phyloP scores from a whole-genome alignment of 2,888 invertebrate species.

The Sturmia bella region DNA sequence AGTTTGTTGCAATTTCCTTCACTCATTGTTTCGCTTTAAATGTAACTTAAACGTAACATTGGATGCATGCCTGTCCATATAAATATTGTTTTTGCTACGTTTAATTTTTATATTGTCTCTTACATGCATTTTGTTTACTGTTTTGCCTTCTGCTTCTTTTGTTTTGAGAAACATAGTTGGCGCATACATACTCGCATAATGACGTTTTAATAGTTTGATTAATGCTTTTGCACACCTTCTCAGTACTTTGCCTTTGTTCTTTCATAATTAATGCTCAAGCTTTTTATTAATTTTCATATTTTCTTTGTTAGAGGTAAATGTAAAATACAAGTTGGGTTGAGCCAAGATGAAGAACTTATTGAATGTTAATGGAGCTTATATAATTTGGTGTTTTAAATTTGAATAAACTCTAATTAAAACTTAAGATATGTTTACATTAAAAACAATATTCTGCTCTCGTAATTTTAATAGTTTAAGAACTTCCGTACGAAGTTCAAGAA shows the following conservation, averaged over 20 bases:
- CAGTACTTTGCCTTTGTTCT: conserved; percentile 47
- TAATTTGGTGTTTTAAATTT: conserved; percentile 61
- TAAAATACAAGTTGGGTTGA: conserved; percentile 40
- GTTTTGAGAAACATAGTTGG: conserved; percentile 57
- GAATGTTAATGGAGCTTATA: conserved; percentile 63
- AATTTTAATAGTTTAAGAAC: conserved; percentile 6
- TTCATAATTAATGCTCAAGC: conserved; percentile 39
- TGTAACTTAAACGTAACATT: neutral
- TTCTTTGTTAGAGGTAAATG: conserved; percentile 12
- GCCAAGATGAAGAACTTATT: conserved; percentile 41
- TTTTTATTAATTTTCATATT: conserved; percentile 31
- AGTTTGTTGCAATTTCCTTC: too few species aligned
- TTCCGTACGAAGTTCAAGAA: neutral
- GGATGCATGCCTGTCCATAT: conserved; percentile 33
- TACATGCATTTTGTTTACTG: conserved; percentile 17
- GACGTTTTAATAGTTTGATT: conserved; percentile 78
- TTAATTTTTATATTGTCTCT: conserved; percentile 2
- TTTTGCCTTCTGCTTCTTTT: conserved; percentile 23
- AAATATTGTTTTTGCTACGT: neutral
- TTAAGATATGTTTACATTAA: neutral
- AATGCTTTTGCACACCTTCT: conserved; percentile 76
- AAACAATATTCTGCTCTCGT: neutral
- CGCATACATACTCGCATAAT: conserved; percentile 74
- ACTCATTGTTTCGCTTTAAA: neutral
- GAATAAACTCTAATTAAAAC: conserved; percentile 23